Evolutionary conservation across 2,888 invertebrate genomes (phyloP).

Genomic region (Bombyx huttoni): DNA sequence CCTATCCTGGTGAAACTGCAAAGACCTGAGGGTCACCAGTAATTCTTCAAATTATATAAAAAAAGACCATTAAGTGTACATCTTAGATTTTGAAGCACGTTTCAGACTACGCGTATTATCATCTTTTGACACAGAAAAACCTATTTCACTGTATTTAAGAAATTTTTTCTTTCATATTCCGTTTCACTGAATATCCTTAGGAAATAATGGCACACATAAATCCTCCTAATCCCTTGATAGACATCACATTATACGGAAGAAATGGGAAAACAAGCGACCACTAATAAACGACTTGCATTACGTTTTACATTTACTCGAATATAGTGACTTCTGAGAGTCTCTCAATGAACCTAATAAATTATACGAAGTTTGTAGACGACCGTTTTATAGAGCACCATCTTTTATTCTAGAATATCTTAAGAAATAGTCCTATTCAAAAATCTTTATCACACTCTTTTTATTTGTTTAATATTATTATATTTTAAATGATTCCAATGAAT

Average conservation of each 20-base stretch:
- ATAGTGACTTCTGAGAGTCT: neutral
- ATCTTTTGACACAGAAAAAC: neutral
- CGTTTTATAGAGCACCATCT: too few relatives aligned
- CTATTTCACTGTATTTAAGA: neutral
- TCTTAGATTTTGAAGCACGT: too few relatives aligned
- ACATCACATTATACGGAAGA: slow-evolving; percentile 10
- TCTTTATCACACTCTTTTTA: too few relatives aligned
- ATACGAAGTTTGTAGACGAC: neutral
- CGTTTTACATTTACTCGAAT: neutral
- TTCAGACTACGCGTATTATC: too few relatives aligned
- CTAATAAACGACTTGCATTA: slow-evolving; percentile 8
- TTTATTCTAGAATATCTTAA: too few relatives aligned
- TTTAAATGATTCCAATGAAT: too few relatives aligned
- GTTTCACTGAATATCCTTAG: neutral
- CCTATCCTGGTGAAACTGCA: too few relatives aligned
- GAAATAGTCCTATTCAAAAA: too few relatives aligned
- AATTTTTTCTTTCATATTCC: neutral
- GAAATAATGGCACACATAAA: slow-evolving; percentile 5
- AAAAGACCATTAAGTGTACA: too few relatives aligned
- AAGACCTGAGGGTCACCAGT: too few relatives aligned
- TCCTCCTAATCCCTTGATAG: slow-evolving; percentile 8
- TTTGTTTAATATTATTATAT: too few relatives aligned
- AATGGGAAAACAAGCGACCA: slow-evolving; percentile 9
- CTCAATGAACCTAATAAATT: neutral
- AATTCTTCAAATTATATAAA: too few relatives aligned